Evolutionary conservation across 2,888 invertebrate species (phyloP), one percentile per base, ranked within the genome.

Genomic region (Dolomedes plantarius): DNA sequence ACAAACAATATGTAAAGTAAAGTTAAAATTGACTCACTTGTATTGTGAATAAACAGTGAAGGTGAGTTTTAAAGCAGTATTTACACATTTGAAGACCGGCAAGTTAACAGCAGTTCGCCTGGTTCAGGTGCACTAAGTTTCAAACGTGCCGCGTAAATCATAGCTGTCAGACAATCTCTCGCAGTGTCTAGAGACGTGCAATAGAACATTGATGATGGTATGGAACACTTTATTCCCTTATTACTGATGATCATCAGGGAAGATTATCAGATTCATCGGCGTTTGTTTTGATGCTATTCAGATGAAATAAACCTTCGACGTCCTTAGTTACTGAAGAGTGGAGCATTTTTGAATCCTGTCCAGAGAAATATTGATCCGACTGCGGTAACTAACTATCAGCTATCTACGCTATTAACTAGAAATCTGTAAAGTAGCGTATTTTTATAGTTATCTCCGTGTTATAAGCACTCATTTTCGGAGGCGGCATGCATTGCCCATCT

Each of bases 311-410:
- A 23, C 56, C 19, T 23, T 23, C 7, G 11, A n/a, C 23, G 56
- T 56, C 56, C 56, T 56, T 23, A 56, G 56, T 56, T 23, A 56
- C 56, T 67, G n/a, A 67, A 31, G 32, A 31, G n/a, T 29, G 31
- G 16, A 73, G 68, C 56, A 56, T 68, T 81, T 74, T 74, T 81
- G 73, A 81, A 67, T 29, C 29, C 7, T 29, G 3, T 74, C 74
- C 81, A 73, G 72, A 16, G 36, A 74, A 74, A 28, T 81, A 74
- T 81, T 74, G 68, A 73, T 74, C 36, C n/a, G 67, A 73, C 68
- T 74, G 74, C 74, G 56, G 81, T 74, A 74, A 74, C 71, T 79
- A 71, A 67, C 76, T 27, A n/a, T n/a, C 32, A 68, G 50, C 31
- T 56, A 56, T 56, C 16, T 46, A 46, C 46, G 46, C 46, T 46